These are phyloP conservation scores for Siderastrea siderea DNA, from an alignment of 92 coral and sea anemone genomes.

Conservation along the genomic window DNA sequence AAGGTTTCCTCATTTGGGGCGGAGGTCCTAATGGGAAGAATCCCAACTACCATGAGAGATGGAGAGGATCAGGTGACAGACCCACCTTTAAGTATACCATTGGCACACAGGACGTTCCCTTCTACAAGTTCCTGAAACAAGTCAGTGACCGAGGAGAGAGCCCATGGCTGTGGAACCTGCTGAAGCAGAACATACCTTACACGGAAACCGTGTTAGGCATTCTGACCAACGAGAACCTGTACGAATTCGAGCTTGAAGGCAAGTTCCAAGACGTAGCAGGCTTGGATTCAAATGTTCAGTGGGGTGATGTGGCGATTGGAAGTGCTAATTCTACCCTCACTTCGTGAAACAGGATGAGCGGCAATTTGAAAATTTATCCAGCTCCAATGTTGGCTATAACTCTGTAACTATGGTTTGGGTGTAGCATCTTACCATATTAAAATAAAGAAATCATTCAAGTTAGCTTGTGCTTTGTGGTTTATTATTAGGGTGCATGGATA, in stretches of 20 bases:
- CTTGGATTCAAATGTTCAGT: constrained; percentile 46
- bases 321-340: no score
- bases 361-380: no score
- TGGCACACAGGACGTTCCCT: constrained; percentile 57
- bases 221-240: constrained; percentile 62
- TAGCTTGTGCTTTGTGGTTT: no score
- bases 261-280: constrained; percentile 82
- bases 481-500: no score
- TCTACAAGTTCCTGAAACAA: constrained; percentile 73
- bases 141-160: constrained; percentile 59
- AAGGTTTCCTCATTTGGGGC: constrained; percentile 85
- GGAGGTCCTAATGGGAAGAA: constrained; percentile 64
- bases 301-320: constrained; percentile 36
- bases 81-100: constrained; percentile 63
- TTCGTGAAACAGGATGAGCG: no score
- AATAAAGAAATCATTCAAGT: no score
- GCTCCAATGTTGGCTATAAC: no score
- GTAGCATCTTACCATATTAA: no score
- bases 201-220: constrained; percentile 49
- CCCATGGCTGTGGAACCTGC: constrained; percentile 82
- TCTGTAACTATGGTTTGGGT: no score
- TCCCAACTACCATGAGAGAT: constrained; percentile 65
- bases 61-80: constrained; percentile 65
- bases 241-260: constrained; percentile 80
- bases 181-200: constrained; percentile 46